phyloP scores from a whole-genome alignment of 2,888 invertebrate species.

The Eupithecia vulgata region DNA sequence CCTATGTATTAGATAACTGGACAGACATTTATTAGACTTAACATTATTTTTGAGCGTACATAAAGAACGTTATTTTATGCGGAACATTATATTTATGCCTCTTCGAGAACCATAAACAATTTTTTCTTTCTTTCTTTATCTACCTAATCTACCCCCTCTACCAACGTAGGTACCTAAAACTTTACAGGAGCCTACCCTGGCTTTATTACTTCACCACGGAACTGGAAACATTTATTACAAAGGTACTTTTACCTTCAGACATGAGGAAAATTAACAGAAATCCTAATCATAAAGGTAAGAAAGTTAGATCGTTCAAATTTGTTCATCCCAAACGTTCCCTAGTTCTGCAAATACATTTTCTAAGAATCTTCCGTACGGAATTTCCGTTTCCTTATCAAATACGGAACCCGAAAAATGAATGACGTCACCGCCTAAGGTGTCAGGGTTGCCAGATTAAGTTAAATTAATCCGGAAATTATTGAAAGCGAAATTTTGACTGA shows the following conservation, averaged over 20 bases:
- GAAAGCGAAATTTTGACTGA: constrained; percentile 25
- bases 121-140: too few species aligned
- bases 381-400: constrained; percentile 17
- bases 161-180: neutral
- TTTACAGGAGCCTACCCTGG: neutral
- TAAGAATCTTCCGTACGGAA: constrained; percentile 17
- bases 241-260: neutral
- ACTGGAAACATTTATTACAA: neutral
- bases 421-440: constrained; percentile 36
- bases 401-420: constrained; percentile 28
- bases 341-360: constrained; percentile 21
- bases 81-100: too few species aligned
- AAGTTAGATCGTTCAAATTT: constrained; percentile 5
- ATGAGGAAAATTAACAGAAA: constrained; percentile 9
- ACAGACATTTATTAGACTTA: too few species aligned
- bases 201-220: neutral
- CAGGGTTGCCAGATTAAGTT: constrained; percentile 35
- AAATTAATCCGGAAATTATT: constrained; percentile 33
- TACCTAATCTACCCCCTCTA: neutral
- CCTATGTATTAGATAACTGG: too few species aligned
- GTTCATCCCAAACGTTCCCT: constrained; percentile 17
- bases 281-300: neutral
- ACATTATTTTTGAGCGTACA: too few species aligned
- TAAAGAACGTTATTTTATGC: too few species aligned
- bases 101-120: too few species aligned